Evolutionary conservation across 2,888 invertebrate genomes (phyloP), one percentile per base, ranked within the genome.

Genomic region (Megastigmus dorsalis): DNA sequence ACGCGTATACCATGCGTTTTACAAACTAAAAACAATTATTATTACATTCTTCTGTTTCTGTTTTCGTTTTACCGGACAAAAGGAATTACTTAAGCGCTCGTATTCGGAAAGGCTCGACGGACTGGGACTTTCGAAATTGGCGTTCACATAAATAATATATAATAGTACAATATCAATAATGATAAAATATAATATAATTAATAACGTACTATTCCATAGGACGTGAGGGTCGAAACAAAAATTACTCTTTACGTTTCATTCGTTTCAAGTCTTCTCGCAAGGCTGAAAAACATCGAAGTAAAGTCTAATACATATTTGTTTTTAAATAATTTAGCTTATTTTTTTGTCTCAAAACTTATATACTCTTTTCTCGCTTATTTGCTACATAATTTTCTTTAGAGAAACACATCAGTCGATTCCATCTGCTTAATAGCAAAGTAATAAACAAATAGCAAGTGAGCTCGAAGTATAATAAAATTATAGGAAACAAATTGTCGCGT

Each of bases 91-190:
- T 41, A 48, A 59, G 50, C 43, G 43, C 66, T 63, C 20, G 41
- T n/a, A n/a, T 63, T 65, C 10, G 48, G 30, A 74, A 43, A 54
- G 26, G 7, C 30, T 67, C 45, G 1, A 48, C 48, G 38, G 26
- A 54, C 18, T 38, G 30, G 41, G 18, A n/a, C 28, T 65, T 74
- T 69, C 50, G 26, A 65, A 59, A 52, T 33, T 59, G 26, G 18
- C 68, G 20, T 62, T 55, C 43, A n/a, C 28, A 68, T 69, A 65
- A 69, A 74, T 69, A 65, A 59, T 59, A n/a, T n/a, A 50, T 45
- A 54, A 60, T 23, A 69, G 30, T 68, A 52, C 23, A 50, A 43
- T 54, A 18, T 26, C 43, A 26, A 59, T 68, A 30, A 52, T 63
- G 57, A 13, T 23, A 63, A 55, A 72, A 30, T 57, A 66, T 36